Percentiles rank a stretch among this genome's conserved stretches.
These are phyloP conservation scores for Brachionus paranguensis DNA, from an alignment of 1,140 invertebrate species.

Conservation along the genomic window DNA sequence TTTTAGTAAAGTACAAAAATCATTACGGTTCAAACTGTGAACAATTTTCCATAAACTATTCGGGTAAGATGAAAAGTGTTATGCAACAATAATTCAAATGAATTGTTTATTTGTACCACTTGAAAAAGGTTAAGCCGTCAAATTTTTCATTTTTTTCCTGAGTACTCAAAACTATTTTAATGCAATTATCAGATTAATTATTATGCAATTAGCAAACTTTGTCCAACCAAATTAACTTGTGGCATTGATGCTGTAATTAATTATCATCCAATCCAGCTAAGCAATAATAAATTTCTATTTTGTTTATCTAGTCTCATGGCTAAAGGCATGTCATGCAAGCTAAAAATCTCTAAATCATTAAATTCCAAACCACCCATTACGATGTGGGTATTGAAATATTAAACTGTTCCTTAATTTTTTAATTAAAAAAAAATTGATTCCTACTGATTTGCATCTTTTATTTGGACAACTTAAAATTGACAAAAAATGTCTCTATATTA, in stretches of 20 bases:
- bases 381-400: background rate
- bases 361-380: constrained; percentile 15
- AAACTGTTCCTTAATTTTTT: background rate
- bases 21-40: background rate
- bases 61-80: background rate
- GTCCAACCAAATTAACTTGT: background rate
- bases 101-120: background rate
- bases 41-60: background rate
- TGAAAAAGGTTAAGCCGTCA: background rate
- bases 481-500: background rate
- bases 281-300: background rate
- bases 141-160: background rate
- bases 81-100: background rate
- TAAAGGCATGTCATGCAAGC: background rate
- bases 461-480: background rate
- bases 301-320: constrained; percentile 1
- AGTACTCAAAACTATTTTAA: background rate
- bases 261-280: constrained; percentile 4
- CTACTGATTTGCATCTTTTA: background rate
- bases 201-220: background rate
- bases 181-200: constrained; percentile 21
- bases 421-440: background rate
- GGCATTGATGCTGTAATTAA: background rate
- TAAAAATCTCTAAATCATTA: background rate
- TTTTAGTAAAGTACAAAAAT: background rate